These are phyloP conservation scores for Mus minutoides DNA, from an alignment of 2,797 vertebrate species.

Conservation along the genomic window DNA sequence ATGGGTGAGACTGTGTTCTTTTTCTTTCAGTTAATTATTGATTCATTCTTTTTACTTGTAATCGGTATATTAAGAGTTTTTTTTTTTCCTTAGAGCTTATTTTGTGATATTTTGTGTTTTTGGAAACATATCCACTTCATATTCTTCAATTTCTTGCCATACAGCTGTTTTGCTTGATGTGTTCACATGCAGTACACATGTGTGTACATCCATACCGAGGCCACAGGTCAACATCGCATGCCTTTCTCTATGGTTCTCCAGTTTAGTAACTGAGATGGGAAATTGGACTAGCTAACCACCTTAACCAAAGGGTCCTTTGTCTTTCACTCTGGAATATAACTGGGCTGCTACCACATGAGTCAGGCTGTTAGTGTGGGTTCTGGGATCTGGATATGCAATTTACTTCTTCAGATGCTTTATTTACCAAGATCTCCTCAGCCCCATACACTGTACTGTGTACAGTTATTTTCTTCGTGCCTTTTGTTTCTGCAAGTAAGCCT, in stretches of 20 bases:
- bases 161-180: background rate
- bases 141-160: background rate
- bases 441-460: background rate
- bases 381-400: background rate
- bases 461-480: background rate
- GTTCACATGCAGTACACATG: background rate
- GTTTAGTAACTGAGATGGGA: background rate
- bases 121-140: background rate
- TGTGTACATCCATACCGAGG: background rate
- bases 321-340: background rate
- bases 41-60: background rate
- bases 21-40: constrained; percentile 25
- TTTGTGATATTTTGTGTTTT: background rate
- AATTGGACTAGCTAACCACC: background rate
- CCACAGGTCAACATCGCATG: background rate
- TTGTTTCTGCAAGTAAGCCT: background rate
- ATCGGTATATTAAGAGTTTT: background rate
- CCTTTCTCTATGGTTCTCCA: background rate
- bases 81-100: background rate
- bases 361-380: background rate
- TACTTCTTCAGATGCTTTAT: background rate
- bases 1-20: background rate
- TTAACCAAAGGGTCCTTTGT: background rate
- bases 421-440: background rate
- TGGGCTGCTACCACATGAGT: background rate